Evolutionary conservation across 2,113 vertebrate species (phyloP).

Genomic region (Hydrolagus affinis): DNA sequence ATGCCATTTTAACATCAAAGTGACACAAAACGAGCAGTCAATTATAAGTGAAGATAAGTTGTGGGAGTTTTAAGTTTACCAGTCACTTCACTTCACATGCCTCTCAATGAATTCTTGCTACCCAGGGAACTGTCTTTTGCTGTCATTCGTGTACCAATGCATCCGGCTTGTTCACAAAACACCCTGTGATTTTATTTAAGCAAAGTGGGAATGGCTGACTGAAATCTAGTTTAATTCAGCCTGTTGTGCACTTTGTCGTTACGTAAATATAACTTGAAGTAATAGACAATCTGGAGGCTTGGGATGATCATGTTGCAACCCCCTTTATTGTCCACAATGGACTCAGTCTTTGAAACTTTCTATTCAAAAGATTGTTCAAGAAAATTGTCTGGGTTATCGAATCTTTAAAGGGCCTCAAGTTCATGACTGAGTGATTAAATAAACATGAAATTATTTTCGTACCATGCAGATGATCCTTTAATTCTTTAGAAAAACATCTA

Average conservation of each 20-base stretch:
- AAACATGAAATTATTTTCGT: too few relatives aligned
- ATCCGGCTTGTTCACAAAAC: background rate
- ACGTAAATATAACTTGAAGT: background rate
- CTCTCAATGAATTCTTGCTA: background rate
- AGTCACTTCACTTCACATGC: background rate
- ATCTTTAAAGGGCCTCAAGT: too few relatives aligned
- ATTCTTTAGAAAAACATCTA: too few relatives aligned
- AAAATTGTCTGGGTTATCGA: too few relatives aligned
- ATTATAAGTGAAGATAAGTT: background rate
- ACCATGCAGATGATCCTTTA: too few relatives aligned
- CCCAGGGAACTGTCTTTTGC: background rate
- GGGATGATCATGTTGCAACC: background rate
- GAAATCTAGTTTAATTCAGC: background rate
- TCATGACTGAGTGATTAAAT: too few relatives aligned
- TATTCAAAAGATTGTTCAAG: background rate
- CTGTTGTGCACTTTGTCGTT: background rate
- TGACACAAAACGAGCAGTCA: too few relatives aligned
- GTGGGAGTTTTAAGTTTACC: background rate
- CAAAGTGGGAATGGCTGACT: too few relatives aligned
- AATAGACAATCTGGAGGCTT: background rate
- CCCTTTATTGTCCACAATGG: background rate
- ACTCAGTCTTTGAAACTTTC: background rate
- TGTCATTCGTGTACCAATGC: background rate
- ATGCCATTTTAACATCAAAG: too few relatives aligned
- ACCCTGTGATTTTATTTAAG: too few relatives aligned